Base-by-base conservation (phyloP, 1,140 invertebrate species). In the Chymomyza costata region DNA sequence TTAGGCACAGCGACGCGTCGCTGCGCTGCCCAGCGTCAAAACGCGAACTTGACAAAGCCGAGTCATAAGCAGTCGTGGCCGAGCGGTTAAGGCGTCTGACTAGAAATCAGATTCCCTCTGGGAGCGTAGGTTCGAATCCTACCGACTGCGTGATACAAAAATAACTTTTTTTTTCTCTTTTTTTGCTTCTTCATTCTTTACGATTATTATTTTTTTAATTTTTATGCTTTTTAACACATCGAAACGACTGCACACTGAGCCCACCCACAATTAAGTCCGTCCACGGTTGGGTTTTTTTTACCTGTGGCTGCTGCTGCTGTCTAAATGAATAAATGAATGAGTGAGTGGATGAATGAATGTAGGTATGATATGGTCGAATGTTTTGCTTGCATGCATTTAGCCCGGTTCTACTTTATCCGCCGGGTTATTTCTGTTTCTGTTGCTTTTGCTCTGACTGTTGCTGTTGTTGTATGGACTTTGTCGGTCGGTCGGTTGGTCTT, bases 61-160 rank as follows among this genome's bases (percentile, higher is more conserved):
- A 48, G 43, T n/a, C n/a, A n/a, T n/a, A n/a, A 57, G 90, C 90
- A 90, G 90, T 90, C 90, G 89, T 92, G 90, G 90, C 90, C 90
- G 90, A 91, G 90, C 90, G 91, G 91, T 92, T 92, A 92, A 92
- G 90, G 91, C 90, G 90, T 91, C 90, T 91, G 90, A 91, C 90
- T 91, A 90, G 90, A 92, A 92, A 91, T 92, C 90, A 91, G 90
- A 91, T 91, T 91, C 89, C 91, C 89, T 91, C 90, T 92, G 90
- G 90, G 90, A 91, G 91, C 90, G 90, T 91, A 92, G 90, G 90
- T 92, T 92, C 90, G 90, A 92, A 90, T 92, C 90, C 90, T 92
- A 91, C 90, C 89, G 90, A 89, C 91, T 91, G 91, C 91, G 91
- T 37, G 18, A 28, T n/a, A n/a, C 14, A n/a, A n/a, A n/a, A 55